Evolutionary conservation across 1,140 invertebrate species (phyloP).

Genomic region (Patella vulgata): DNA sequence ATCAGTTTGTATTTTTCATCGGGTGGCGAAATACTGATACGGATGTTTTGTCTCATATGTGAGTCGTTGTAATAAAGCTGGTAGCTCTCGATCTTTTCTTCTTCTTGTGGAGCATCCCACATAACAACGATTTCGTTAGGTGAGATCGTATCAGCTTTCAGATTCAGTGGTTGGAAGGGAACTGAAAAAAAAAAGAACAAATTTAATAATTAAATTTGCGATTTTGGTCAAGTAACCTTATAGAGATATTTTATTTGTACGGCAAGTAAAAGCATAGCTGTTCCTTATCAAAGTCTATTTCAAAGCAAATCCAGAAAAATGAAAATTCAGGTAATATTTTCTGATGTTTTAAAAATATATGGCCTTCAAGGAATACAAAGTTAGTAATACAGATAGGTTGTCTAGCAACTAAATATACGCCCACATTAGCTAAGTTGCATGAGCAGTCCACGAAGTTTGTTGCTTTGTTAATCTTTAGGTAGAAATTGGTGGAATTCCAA

Average conservation of each 20-base stretch:
- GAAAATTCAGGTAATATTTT: no score
- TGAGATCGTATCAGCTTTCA: constrained; percentile 74
- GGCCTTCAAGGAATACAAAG: no score
- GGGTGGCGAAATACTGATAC: constrained; percentile 73
- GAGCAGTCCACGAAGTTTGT: no score
- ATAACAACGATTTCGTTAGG: constrained; percentile 78
- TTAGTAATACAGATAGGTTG: no score
- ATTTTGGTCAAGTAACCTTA: no score
- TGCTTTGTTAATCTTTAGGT: no score
- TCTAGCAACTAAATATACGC: no score
- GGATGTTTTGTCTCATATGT: constrained; percentile 77
- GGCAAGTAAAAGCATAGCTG: constrained; percentile 19
- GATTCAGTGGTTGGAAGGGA: constrained; percentile 91
- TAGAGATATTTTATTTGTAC: no score
- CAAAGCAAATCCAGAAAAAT: no score
- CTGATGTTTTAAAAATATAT: no score
- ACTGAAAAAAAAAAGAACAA: constrained; percentile 71
- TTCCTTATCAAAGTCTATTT: constrained; percentile 19
- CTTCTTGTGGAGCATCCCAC: constrained; percentile 88
- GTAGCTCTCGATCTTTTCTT: constrained; percentile 91
- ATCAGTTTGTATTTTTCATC: constrained; percentile 87
- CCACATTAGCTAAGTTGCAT: no score
- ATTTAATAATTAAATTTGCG: constrained; percentile 9
- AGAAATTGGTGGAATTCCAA: no score
- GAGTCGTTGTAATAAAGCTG: constrained; percentile 98